These are phyloP conservation scores for Cephus pulcher DNA, from an alignment of 2,888 invertebrate species.

Conservation along the genomic window DNA sequence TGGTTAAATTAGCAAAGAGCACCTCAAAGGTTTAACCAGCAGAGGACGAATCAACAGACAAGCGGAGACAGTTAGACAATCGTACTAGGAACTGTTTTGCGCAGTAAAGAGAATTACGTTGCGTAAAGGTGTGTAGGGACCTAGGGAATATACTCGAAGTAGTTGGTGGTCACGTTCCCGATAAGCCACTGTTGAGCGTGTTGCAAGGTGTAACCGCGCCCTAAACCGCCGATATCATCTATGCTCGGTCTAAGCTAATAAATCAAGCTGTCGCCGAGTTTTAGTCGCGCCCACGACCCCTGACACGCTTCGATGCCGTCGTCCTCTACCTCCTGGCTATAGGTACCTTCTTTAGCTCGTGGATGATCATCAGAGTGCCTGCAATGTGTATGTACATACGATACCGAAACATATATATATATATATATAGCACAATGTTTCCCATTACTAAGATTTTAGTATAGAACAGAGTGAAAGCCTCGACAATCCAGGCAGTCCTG, in stretches of 20 bases:
- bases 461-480: neutral
- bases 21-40: neutral
- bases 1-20: neutral
- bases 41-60: neutral
- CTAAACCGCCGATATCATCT: conserved; percentile 34
- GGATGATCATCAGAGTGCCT: neutral
- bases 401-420: neutral
- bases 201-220: conserved; percentile 6
- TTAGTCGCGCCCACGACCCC: conserved; percentile 35
- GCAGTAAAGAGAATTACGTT: neutral
- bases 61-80: neutral
- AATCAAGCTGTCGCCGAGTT: conserved; percentile 44
- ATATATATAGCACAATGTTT: neutral
- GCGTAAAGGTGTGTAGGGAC: neutral
- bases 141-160: neutral
- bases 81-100: neutral
- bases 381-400: neutral
- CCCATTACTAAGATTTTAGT: neutral
- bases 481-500: neutral
- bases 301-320: conserved; percentile 19
- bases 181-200: neutral
- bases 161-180: neutral
- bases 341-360: neutral
- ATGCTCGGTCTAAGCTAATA: conserved; percentile 35
- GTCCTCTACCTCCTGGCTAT: neutral